These are phyloP conservation scores for Gallinago stenura DNA, from an alignment of 2,797 vertebrate genomes.

Conservation along the genomic window DNA sequence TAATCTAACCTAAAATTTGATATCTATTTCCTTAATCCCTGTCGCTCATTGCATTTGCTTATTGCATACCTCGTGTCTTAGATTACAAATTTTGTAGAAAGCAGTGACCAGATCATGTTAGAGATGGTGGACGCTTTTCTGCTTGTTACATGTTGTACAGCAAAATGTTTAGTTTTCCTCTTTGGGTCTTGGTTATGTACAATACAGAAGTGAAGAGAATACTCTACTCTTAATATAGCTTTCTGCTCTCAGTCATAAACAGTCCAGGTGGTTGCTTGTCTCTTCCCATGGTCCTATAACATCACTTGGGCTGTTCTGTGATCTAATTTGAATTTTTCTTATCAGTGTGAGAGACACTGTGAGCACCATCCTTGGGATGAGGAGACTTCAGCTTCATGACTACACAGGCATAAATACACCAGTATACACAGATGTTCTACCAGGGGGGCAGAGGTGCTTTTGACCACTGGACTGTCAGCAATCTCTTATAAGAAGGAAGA, in stretches of 20 bases:
- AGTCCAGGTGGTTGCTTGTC: background rate
- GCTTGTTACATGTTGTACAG: background rate
- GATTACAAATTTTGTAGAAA: background rate
- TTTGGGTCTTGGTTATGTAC: background rate
- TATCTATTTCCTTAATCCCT: background rate
- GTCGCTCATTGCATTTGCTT: background rate
- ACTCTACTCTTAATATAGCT: background rate
- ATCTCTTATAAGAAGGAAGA: background rate
- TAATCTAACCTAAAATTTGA: background rate
- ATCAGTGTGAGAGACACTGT: background rate
- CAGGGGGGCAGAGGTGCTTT: background rate
- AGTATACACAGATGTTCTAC: too few species aligned
- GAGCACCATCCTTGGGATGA: background rate
- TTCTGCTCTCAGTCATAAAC: background rate
- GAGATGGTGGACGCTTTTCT: background rate
- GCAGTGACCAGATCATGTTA: background rate
- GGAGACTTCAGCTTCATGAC: background rate
- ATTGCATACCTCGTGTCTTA: background rate
- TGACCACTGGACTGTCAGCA: background rate
- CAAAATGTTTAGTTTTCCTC: background rate
- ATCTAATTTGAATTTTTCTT: background rate
- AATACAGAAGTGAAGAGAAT: background rate
- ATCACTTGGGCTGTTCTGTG: background rate
- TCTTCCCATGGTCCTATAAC: background rate
- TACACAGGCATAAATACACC: too few species aligned